A percentile compares a stretch with the other conserved stretches of the same genome.
Conservation (phyloP, 2,113 vertebrate species). For the Hippocampus zosterae region DNA sequence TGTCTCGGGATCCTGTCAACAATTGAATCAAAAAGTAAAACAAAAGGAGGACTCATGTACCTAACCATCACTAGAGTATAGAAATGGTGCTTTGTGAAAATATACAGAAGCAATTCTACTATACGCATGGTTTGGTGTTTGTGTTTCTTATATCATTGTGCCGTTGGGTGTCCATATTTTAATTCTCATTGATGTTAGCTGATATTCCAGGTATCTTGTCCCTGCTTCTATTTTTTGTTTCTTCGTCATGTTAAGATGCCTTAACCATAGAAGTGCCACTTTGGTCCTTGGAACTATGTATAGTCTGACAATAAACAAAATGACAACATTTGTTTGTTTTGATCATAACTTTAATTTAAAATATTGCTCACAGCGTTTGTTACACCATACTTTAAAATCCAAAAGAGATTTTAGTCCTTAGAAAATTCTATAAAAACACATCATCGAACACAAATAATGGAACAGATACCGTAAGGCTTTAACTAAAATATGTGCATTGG, state of each 20-base stretch:
- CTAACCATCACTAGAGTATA: background rate
- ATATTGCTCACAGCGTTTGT: conserved; percentile 9
- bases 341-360: conserved; percentile 43
- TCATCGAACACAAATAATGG: background rate
- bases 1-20: conserved; percentile 6
- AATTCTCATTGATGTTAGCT: background rate
- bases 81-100: conserved; percentile 20
- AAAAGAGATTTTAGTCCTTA: conserved; percentile 15
- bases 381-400: conserved; percentile 13
- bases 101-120: background rate
- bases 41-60: background rate
- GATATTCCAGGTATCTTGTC: conserved; percentile 1
- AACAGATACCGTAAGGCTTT: conserved; percentile 3
- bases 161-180: conserved; percentile 1
- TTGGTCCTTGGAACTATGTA: conserved; percentile 8
- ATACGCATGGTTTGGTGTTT: conserved; percentile 7
- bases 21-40: background rate
- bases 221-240: conserved; percentile 13
- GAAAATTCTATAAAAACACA: conserved; percentile 17
- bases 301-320: conserved; percentile 15
- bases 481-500: background rate
- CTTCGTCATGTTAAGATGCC: conserved; percentile 16
- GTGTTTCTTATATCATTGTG: conserved; percentile 2
- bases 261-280: conserved; percentile 22
- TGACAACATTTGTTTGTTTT: conserved; percentile 6